Base-by-base conservation (phyloP, 2,113 vertebrate species). In the Cyprinodon tularosa region DNA sequence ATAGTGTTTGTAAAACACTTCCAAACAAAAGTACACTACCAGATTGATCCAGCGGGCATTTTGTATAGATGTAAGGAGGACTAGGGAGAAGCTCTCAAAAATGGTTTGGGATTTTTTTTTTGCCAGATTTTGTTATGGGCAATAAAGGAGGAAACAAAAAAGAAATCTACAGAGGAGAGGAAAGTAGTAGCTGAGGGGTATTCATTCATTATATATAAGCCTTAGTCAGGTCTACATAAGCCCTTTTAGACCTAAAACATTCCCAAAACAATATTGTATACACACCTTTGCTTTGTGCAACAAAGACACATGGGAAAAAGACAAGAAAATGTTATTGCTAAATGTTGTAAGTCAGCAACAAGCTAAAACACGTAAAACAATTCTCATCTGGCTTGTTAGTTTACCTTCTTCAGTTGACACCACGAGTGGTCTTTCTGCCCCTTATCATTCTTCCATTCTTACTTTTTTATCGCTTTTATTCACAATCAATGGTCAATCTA, bases 131-230 rank as follows among this genome's bases (percentile, higher is more conserved):
- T 83, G 77, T 88, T 76, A 0, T 11, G 57, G 17, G 47, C 62
- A 44, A 68, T n/a, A n/a, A 37, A 22, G 29, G 45, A 60, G 74
- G 79, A 42, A 74, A 64, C 57, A 81, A 82, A 71, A 86, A 76
- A 85, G 83, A 90, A 91, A 84, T 89, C 86, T 87, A 88, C 84
- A 85, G 86, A 88, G 79, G 60, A 81, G 84, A 89, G 76, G 77
- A 83, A 89, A 88, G 71, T 22, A 22, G 47, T 81, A 78, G 90
- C 86, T 88, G 71, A 81, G 82, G 87, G 87, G 66, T 38, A 76
- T 88, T 90, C 86, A 90, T 92, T 91, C 85, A 93, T 93, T 90
- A 90, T 90, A 88, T 85, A 89, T 88, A 76, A 90, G 80, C 80
- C 89, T 88, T 85, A 72, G 68, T 90, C 81, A 86, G 87, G 88